phyloP scores from a whole-genome alignment of 2,113 vertebrate species.

The Seriola quinqueradiata region DNA sequence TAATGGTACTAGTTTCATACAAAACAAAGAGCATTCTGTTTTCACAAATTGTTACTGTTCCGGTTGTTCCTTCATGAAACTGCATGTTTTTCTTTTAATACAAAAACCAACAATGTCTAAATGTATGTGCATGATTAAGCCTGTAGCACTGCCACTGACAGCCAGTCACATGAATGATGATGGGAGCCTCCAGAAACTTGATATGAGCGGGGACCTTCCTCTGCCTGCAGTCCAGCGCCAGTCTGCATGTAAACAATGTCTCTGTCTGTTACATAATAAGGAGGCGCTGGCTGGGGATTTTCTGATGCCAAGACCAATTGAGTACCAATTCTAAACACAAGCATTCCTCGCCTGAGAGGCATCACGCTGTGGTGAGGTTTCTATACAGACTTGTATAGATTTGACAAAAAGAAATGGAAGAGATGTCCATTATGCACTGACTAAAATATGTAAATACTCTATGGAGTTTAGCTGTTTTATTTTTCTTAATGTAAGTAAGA shows the following conservation, averaged over 20 bases:
- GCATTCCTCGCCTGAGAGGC: conserved; percentile 34
- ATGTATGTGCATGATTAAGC: conserved; percentile 28
- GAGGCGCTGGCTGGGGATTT: conserved; percentile 34
- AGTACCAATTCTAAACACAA: conserved; percentile 39
- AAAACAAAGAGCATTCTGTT: conserved; percentile 34
- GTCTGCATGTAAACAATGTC: conserved; percentile 61
- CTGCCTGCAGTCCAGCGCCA: conserved; percentile 29
- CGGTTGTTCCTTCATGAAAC: conserved; percentile 16
- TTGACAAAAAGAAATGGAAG: conserved; percentile 42
- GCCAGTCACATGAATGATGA: conserved; percentile 49
- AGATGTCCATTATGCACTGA: conserved; percentile 62
- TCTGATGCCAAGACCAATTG: conserved; percentile 36
- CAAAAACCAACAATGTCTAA: conserved; percentile 33
- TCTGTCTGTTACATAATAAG: conserved; percentile 63
- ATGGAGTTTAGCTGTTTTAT: conserved; percentile 47
- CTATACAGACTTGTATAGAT: conserved; percentile 34
- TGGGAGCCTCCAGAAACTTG: conserved; percentile 38
- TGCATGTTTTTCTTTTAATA: conserved; percentile 31
- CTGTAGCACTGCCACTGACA: conserved; percentile 42
- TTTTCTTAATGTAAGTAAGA: conserved; percentile 50
- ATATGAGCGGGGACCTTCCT: conserved; percentile 35
- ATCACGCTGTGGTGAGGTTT: conserved; percentile 27
- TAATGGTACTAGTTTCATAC: conserved; percentile 13
- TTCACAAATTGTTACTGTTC: conserved; percentile 8
- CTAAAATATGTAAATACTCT: conserved; percentile 60